These are phyloP conservation scores for Sceloporus undulatus DNA, from an alignment of 2,113 vertebrate genomes.

Conservation along the genomic window DNA sequence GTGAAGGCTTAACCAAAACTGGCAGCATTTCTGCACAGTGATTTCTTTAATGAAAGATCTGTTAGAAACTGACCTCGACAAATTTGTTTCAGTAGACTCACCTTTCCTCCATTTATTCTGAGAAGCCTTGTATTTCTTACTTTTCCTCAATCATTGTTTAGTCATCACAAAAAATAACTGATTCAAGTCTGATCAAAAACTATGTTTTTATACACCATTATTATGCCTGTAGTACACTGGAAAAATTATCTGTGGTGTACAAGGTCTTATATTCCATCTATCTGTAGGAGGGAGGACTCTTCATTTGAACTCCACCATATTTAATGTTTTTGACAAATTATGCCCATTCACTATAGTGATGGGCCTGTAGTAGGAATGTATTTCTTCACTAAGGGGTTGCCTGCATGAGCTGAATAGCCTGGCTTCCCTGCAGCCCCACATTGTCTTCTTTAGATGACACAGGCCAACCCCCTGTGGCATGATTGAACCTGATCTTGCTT, in stretches of 20 bases:
- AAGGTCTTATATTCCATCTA: conserved; percentile 41
- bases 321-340: conserved; percentile 3
- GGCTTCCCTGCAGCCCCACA: too few species aligned
- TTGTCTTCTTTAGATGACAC: too few species aligned
- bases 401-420: too few species aligned
- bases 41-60: conserved; percentile 15
- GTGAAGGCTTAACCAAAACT: not conserved
- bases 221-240: conserved; percentile 29
- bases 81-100: conserved; percentile 14
- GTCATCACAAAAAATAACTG: conserved; percentile 25
- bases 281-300: conserved; percentile 12
- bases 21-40: not conserved
- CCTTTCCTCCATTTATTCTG: not conserved
- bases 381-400: too few species aligned
- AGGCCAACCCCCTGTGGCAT: too few species aligned
- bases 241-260: conserved; percentile 43
- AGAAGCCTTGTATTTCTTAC: conserved; percentile 24
- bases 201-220: conserved; percentile 37
- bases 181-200: conserved; percentile 45
- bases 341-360: not conserved
- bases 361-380: not conserved
- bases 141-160: conserved; percentile 7
- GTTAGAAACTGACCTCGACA: not conserved
- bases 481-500: too few species aligned
- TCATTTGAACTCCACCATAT: conserved; percentile 23